Conservation (phyloP, 2,797 vertebrate genomes). For the Tolypeutes matacus region DNA sequence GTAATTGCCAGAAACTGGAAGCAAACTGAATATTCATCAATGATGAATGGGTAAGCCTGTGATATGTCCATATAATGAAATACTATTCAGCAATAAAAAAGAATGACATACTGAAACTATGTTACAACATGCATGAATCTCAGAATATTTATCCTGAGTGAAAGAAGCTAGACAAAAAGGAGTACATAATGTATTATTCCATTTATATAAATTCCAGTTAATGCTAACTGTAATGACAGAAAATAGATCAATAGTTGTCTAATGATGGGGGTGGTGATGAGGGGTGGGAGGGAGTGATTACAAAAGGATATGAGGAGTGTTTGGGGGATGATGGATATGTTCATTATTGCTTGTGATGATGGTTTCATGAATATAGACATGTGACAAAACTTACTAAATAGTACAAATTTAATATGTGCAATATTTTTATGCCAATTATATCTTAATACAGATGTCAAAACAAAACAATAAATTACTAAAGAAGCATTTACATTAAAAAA, state of each 20-base stretch:
- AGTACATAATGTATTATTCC: neutral
- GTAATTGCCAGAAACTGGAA: neutral
- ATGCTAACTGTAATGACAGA: neutral
- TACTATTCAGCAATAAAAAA: neutral
- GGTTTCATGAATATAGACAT: neutral
- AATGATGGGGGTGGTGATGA: neutral
- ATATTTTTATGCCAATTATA: neutral
- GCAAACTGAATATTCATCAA: neutral
- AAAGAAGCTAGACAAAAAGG: neutral
- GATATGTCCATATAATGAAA: neutral
- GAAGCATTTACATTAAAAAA: neutral
- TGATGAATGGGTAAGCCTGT: neutral
- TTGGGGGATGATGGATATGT: neutral
- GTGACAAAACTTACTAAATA: neutral
- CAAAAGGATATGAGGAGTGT: neutral
- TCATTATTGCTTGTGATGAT: neutral
- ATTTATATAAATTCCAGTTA: constrained; percentile 26
- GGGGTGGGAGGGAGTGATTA: neutral
- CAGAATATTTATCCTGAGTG: neutral
- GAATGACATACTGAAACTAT: neutral
- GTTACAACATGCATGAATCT: neutral
- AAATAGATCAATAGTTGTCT: neutral
- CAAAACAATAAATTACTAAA: neutral
- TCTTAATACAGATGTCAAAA: neutral
- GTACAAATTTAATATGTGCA: neutral